Evolutionary conservation across 37 sponge, comb jelly and placozoan genomes (phyloP).

Genomic region (Beroe ovata): DNA sequence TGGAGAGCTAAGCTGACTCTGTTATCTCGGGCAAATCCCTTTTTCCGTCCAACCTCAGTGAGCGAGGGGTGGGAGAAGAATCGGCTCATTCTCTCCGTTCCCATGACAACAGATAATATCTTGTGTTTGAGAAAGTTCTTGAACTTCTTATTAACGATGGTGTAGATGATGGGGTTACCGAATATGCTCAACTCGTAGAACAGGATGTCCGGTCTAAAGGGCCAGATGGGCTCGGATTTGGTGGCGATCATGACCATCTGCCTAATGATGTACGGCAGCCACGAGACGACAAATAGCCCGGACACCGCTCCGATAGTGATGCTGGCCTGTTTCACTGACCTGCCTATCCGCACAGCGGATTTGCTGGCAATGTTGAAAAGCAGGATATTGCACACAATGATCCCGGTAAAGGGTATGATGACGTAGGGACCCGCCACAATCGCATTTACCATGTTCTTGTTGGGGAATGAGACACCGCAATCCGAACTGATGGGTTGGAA

Average conservation of each 20-base stretch:
- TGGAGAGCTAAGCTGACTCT: not conserved
- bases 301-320: conserved; percentile 54
- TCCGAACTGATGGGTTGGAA: conserved; percentile 51
- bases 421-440: conserved; percentile 44
- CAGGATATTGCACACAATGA: conserved; percentile 35
- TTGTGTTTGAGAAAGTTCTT: not conserved
- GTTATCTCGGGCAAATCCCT: not conserved
- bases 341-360: conserved; percentile 20
- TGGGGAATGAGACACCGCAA: not conserved
- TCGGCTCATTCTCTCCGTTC: not conserved
- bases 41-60: not conserved
- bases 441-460: not conserved
- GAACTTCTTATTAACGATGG: conserved; percentile 20
- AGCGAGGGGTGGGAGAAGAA: not conserved
- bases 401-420: conserved; percentile 1
- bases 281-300: conserved; percentile 25
- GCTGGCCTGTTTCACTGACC: conserved; percentile 7
- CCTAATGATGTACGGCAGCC: conserved; percentile 43
- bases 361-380: conserved; percentile 45
- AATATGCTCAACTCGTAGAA: conserved; percentile 54
- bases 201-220: conserved; percentile 14
- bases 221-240: conserved; percentile 28
- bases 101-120: not conserved
- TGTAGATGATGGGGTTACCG: conserved; percentile 64
- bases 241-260: not conserved